phyloP scores from a whole-genome alignment of 2,888 invertebrate genomes.

The Encarsia formosa region DNA sequence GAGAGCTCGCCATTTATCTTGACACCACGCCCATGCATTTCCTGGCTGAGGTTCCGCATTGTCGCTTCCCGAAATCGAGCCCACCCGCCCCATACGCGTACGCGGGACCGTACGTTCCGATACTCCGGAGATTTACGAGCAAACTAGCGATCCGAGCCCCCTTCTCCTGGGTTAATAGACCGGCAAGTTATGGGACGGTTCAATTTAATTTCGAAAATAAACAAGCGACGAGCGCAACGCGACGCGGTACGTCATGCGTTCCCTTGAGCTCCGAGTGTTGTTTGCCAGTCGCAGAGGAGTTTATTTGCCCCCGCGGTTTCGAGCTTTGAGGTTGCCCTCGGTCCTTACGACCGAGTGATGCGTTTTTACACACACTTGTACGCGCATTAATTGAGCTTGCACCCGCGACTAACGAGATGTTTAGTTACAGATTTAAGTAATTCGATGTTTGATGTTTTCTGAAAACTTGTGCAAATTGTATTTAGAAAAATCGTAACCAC shows the following conservation, averaged over 20 bases:
- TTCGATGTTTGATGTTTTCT: too few relatives aligned
- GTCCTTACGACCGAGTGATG: too few relatives aligned
- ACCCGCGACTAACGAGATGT: too few relatives aligned
- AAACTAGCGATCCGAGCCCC: slow-evolving; percentile 39
- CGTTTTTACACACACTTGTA: too few relatives aligned
- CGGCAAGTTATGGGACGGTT: slow-evolving; percentile 49
- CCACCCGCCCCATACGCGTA: slow-evolving; percentile 13
- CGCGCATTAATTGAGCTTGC: too few relatives aligned
- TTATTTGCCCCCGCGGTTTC: too few relatives aligned
- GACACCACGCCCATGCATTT: slow-evolving; percentile 49
- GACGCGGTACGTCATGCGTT: neutral
- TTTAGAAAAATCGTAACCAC: too few relatives aligned
- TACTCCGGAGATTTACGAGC: slow-evolving; percentile 48
- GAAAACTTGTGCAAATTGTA: too few relatives aligned
- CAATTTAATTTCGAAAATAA: slow-evolving; percentile 50
- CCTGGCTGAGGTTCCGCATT: slow-evolving; percentile 37
- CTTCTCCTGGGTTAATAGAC: slow-evolving; percentile 48
- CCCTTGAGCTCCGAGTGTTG: too few relatives aligned
- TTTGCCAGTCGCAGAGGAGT: too few relatives aligned
- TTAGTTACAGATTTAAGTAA: too few relatives aligned
- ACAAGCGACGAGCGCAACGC: slow-evolving; percentile 38
- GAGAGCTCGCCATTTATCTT: slow-evolving; percentile 45
- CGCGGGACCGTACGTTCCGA: slow-evolving; percentile 37
- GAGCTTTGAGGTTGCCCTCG: too few relatives aligned
- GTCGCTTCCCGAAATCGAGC: slow-evolving; percentile 8